Conservation (phyloP, 2,797 vertebrate genomes). For the Cyprinodon diabolis region DNA sequence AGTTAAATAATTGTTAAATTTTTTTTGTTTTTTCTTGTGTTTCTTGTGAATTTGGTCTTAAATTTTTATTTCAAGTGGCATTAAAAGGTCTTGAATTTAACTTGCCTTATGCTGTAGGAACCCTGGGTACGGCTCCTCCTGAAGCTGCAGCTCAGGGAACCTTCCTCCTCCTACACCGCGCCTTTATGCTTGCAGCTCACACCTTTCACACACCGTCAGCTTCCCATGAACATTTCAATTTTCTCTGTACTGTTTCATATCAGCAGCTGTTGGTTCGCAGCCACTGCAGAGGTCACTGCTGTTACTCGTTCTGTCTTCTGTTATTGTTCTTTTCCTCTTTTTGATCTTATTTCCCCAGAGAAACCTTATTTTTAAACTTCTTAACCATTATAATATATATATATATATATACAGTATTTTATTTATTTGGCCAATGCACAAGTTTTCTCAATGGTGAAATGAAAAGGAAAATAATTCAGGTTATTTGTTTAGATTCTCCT, state of each 20-base stretch:
- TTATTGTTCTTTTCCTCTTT: conserved; percentile 40
- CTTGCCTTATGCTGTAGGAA: too few species aligned
- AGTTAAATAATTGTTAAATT: too few species aligned
- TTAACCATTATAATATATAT: background rate
- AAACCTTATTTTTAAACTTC: conserved; percentile 25
- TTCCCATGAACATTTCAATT: background rate
- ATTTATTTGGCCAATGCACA: background rate
- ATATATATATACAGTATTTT: too few species aligned
- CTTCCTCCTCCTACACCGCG: background rate
- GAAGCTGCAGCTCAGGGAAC: background rate
- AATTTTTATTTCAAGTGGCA: too few species aligned
- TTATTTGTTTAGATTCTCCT: background rate
- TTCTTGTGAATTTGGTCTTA: too few species aligned
- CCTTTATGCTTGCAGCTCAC: too few species aligned
- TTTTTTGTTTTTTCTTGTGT: too few species aligned
- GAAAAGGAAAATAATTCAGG: background rate
- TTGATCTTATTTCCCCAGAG: background rate
- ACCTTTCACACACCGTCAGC: background rate
- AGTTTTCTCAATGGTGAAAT: background rate
- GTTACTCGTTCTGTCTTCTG: background rate
- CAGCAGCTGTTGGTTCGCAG: background rate
- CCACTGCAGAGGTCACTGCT: background rate
- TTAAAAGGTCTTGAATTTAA: too few species aligned
- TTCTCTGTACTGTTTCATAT: background rate
- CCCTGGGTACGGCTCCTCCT: conserved; percentile 36